Evolutionary conservation across 1,140 invertebrate genomes (phyloP).

Genomic region (Hestina assimilis): DNA sequence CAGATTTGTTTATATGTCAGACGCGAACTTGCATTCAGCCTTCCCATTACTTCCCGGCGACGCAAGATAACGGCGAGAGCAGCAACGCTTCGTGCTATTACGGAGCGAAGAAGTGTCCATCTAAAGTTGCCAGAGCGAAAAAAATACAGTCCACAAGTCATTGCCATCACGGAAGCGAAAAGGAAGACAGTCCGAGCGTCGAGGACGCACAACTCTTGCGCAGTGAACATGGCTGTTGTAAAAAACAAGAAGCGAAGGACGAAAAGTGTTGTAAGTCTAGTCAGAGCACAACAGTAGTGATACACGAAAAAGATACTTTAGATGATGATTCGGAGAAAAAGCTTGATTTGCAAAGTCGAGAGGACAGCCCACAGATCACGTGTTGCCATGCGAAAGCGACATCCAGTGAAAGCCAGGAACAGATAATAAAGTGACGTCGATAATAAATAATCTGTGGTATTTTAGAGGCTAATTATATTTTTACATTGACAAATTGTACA

Average conservation of each 20-base stretch:
- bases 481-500: conserved; percentile 8
- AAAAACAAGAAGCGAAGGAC: conserved; percentile 44
- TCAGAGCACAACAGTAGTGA: conserved; percentile 33
- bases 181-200: conserved; percentile 57
- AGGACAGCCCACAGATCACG: conserved; percentile 58
- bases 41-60: conserved; percentile 59
- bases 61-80: conserved; percentile 32
- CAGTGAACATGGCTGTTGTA: conserved; percentile 48
- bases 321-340: conserved; percentile 11
- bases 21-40: conserved; percentile 66
- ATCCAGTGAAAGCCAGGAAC: conserved; percentile 58
- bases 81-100: conserved; percentile 51
- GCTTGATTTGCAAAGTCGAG: conserved; percentile 25
- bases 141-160: conserved; percentile 31
- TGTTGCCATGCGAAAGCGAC: conserved; percentile 50
- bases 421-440: conserved; percentile 43
- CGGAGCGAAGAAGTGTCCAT: conserved; percentile 59
- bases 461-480: conserved; percentile 15
- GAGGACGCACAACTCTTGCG: conserved; percentile 57
- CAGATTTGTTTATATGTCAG: conserved; percentile 59
- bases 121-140: conserved; percentile 55
- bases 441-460: not conserved
- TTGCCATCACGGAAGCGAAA: conserved; percentile 45
- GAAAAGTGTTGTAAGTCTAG: conserved; percentile 48
- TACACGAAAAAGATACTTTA: conserved; percentile 35